Percentiles rank a stretch among this genome's conserved stretches.
Conservation (phyloP, 1,140 invertebrate genomes). For the Penaeus chinensis region DNA sequence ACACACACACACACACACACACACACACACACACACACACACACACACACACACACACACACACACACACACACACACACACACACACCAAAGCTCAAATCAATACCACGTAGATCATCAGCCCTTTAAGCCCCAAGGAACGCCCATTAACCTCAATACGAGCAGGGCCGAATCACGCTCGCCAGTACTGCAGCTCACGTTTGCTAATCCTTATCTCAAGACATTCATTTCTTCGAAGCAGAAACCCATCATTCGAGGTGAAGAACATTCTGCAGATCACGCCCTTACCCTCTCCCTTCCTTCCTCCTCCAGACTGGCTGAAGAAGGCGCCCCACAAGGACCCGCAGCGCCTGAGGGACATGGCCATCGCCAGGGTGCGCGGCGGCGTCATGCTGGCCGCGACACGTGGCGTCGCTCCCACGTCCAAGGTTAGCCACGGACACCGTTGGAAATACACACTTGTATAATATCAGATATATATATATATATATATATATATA, state of each 20-base stretch:
- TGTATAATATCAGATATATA: no score
- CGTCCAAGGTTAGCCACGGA: not conserved
- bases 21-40: not conserved
- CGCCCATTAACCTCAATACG: no score
- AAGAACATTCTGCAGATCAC: not conserved
- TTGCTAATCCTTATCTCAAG: no score
- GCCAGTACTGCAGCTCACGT: no score
- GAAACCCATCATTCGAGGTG: no score
- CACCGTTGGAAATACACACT: no score
- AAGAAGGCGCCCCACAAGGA: slow-evolving; percentile 16
- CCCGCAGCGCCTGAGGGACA: not conserved
- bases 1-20: not conserved
- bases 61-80: not conserved
- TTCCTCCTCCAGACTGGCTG: not conserved
- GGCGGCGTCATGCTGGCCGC: not conserved
- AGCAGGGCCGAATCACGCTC: no score
- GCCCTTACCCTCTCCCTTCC: not conserved
- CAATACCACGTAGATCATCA: no score
- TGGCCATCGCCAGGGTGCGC: not conserved
- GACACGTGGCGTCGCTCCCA: not conserved
- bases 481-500: no score
- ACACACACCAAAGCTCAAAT: no score
- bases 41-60: not conserved
- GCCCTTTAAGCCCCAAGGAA: no score
- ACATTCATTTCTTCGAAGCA: no score